Evolutionary conservation across 2,797 vertebrate genomes (phyloP).

Genomic region (Cossypha heuglini): DNA sequence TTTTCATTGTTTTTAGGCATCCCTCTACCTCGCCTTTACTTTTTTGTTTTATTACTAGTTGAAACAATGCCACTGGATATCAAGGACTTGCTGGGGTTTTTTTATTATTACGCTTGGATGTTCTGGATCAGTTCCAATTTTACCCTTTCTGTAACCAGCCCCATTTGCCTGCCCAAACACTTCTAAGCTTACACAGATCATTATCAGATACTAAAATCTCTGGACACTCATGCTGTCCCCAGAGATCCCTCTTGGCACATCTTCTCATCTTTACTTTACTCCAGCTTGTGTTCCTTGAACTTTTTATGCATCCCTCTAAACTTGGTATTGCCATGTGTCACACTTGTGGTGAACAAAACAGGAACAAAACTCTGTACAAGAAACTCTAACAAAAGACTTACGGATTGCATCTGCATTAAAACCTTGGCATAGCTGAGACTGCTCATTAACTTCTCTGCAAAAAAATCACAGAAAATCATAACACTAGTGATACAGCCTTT

Average conservation of each 20-base stretch:
- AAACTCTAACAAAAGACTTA: neutral
- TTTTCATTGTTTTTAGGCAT: neutral
- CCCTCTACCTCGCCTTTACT: neutral
- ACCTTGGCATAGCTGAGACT: neutral
- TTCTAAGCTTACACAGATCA: neutral
- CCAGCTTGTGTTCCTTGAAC: neutral
- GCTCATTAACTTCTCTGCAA: neutral
- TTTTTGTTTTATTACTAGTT: neutral
- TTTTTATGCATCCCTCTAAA: no score
- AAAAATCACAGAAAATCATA: neutral
- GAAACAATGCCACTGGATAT: neutral
- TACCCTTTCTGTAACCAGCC: neutral
- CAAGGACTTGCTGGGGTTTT: neutral
- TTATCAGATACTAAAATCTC: neutral
- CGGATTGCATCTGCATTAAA: neutral
- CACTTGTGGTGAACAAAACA: neutral
- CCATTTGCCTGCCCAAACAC: neutral
- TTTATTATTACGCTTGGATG: neutral
- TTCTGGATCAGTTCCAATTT: neutral
- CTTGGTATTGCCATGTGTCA: neutral
- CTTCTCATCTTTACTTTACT: neutral
- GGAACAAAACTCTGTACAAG: neutral
- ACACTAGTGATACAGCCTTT: neutral
- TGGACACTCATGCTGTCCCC: neutral
- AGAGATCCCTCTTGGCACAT: neutral